Evolutionary conservation across 2,797 vertebrate genomes (phyloP), one percentile per base, ranked within the genome.

Genomic region (Esox lucius): DNA sequence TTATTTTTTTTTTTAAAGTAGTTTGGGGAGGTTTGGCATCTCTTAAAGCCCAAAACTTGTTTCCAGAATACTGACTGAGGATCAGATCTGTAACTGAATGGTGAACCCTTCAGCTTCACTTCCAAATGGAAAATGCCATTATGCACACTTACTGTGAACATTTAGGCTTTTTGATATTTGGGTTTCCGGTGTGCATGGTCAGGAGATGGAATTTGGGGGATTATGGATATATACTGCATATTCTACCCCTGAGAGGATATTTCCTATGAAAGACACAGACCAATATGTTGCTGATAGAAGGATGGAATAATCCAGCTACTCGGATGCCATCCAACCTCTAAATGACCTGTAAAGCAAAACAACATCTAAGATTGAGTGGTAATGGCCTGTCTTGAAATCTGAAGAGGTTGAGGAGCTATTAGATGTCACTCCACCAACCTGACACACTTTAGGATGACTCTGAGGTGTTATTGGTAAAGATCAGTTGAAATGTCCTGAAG

Each of bases 1-100:
- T n/a, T n/a, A n/a, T n/a, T n/a, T 83, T 22, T 31, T 22, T 62
- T 28, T 78, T 84, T 80, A 73, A 81, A 82, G 70, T 72, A 39
- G 71, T 77, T 78, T 42, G 73, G 78, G 66, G 31, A 48, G 15
- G n/a, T 51, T 72, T n/a, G 17, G 33, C 53, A 79, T 67, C 19
- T 68, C 2, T 11, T 74, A 28, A 78, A 74, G 48, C 72, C 72
- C 3, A 71, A 67, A 61, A 35, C 66, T 8, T 75, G 33, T 75
- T 76, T 70, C 73, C 61, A 79, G 65, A 68, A 49, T 73, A 61
- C 16, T 15, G 42, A 22, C 15, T 65, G 31, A 67, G 16, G 16
- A 31, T 17, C 33, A 15, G 67, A 15, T 12, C 62, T 48, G 65
- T 39, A 73, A 79, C 66, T 9, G 68, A 76, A 24, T 67, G 33